Conservation (phyloP, 1,140 invertebrate genomes). For the Saccostrea glomerata region DNA sequence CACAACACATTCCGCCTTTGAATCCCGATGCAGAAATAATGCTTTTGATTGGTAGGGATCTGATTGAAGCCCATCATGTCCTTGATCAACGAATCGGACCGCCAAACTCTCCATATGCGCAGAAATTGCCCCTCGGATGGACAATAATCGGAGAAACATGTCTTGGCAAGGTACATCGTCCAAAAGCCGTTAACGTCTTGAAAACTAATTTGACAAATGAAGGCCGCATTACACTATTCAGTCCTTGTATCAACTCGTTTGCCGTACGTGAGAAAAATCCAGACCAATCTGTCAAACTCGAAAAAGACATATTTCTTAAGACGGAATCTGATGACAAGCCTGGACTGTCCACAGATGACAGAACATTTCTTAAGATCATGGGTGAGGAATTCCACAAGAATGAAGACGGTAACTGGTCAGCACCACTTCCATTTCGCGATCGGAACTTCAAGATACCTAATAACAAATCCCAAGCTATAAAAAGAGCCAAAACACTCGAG, state of each 20-base stretch:
- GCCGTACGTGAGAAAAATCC: neutral
- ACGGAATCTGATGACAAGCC: conserved; percentile 41
- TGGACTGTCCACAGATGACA: conserved; percentile 22
- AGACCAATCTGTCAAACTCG: neutral
- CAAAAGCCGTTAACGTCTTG: neutral
- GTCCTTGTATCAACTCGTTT: conserved; percentile 16
- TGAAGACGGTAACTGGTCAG: conserved; percentile 39
- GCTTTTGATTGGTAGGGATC: conserved; percentile 23
- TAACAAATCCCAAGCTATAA: neutral
- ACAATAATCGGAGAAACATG: conserved; percentile 26
- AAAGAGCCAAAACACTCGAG: neutral
- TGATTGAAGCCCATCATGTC: conserved; percentile 11
- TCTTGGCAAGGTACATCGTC: neutral
- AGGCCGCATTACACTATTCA: conserved; percentile 8
- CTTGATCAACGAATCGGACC: conserved; percentile 1
- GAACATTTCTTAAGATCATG: conserved; percentile 46
- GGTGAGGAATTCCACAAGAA: neutral
- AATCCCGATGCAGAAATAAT: neutral
- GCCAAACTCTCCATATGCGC: neutral
- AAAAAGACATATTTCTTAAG: neutral
- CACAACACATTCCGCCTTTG: conserved; percentile 17
- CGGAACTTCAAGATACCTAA: conserved; percentile 17
- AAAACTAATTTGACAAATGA: neutral
- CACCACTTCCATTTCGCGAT: conserved; percentile 31
- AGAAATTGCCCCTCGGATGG: conserved; percentile 40